These are phyloP conservation scores for Sapajus apella DNA, from an alignment of 2,113 vertebrate genomes.

Conservation along the genomic window DNA sequence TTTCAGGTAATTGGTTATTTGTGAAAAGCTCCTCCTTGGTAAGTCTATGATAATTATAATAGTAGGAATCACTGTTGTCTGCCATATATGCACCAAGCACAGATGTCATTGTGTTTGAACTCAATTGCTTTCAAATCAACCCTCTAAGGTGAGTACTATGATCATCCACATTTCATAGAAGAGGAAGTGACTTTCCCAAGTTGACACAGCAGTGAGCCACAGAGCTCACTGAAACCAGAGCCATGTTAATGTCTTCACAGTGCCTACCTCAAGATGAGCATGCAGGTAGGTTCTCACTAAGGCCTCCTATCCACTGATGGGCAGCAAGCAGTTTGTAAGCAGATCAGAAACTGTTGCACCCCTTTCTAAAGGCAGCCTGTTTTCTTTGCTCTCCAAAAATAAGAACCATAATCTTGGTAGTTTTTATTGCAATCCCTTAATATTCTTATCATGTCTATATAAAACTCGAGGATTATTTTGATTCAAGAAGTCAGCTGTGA, in stretches of 20 bases:
- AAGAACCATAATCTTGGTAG: neutral
- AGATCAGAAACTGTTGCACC: neutral
- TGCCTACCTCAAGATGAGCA: neutral
- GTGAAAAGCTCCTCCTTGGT: neutral
- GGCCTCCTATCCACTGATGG: neutral
- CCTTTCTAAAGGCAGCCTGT: neutral
- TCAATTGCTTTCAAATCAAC: neutral
- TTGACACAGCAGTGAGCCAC: neutral
- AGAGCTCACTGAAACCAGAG: neutral
- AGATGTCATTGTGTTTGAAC: neutral
- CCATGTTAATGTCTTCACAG: neutral
- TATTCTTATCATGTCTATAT: neutral
- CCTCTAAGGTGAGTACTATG: neutral
- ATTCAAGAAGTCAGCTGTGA: neutral
- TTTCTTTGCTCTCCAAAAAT: neutral
- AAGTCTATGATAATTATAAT: neutral
- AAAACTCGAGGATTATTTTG: neutral
- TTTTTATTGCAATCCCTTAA: neutral
- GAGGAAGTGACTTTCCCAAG: constrained; percentile 2
- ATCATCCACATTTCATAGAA: neutral
- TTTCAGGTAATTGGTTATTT: neutral
- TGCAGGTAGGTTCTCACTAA: neutral
- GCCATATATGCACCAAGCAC: neutral
- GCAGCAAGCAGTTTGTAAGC: neutral
- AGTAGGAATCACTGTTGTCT: neutral